Base-by-base conservation (phyloP, 2,888 invertebrate species). In the Mycalesis mineus region DNA sequence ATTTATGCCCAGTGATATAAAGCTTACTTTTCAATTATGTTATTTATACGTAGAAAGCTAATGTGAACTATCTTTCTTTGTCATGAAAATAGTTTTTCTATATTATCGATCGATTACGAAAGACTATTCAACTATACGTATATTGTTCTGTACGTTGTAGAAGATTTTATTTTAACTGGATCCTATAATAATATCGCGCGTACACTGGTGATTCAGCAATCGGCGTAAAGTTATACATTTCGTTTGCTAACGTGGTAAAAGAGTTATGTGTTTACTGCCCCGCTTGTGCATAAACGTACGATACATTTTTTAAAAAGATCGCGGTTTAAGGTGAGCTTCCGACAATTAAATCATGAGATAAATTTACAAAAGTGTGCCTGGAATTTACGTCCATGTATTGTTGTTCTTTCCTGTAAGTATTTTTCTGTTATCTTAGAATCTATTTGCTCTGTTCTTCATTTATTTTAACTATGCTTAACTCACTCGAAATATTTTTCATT, bases 381-480 rank as follows among this genome's bases (percentile, higher is more conserved):
- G 68, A 71, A 68, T 66, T 70, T 62, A 80, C 83, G 82, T 88
- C 89, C 84, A 90, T 90, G 90, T 90, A 90, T 87, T 90, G 90
- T 89, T 90, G 90, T 75, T 90, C 90, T 63, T 87, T 90, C 72
- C 87, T 90, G 90, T 90, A 73, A 90, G 90, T 90, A 74, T 68
- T 64, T 60, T 57, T 57, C 58, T 52, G 40, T 61, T 49, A 48
- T 55, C 51, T 50, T 59, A 33, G 40, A 15, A 49, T 45, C 39
- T 54, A 22, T 50, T 47, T 41, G 28, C 41, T 58, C 15, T 22
- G 42, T 22, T 48, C 37, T 15, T 31, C 41, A 42, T 39, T 42
- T 13, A 49, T 28, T 11, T 11, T 33, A 14, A 13, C 11, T 9
- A 39, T 37, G 17, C 29, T 52, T 56, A 17, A 31, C 31, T 49